These are phyloP conservation scores for Pseudococcus viburni DNA, from an alignment of 2,888 invertebrate genomes.

Conservation along the genomic window DNA sequence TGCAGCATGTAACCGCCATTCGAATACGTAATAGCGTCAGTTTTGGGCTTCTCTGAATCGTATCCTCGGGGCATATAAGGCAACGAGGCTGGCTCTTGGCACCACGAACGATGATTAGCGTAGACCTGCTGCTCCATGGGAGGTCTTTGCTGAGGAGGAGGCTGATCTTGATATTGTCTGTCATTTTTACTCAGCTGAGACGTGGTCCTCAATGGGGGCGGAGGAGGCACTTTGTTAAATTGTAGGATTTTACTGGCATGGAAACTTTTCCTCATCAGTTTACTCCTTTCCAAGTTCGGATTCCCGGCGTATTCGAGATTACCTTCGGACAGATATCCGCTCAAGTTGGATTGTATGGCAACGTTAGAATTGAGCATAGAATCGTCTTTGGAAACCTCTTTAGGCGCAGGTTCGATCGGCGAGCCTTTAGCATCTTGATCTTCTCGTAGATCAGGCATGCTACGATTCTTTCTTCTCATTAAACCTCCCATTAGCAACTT, in stretches of 20 bases:
- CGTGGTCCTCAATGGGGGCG: conserved; percentile 88
- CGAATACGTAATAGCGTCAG: conserved; percentile 73
- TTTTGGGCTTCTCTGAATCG: conserved; percentile 72
- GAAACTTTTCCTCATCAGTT: conserved; percentile 90
- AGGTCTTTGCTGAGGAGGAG: neutral
- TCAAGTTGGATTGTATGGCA: conserved; percentile 77
- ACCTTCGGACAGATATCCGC: conserved; percentile 89
- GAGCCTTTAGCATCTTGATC: conserved; percentile 74
- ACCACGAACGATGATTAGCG: conserved; percentile 67
- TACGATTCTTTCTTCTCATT: conserved; percentile 88
- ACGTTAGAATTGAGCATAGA: conserved; percentile 75
- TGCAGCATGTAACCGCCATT: conserved; percentile 73
- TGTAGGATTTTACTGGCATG: conserved; percentile 88
- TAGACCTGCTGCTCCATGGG: conserved; percentile 56
- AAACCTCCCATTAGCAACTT: conserved; percentile 91
- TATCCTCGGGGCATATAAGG: conserved; percentile 75
- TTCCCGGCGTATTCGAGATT: conserved; percentile 85
- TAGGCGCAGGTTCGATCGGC: conserved; percentile 73
- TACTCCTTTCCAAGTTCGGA: conserved; percentile 88
- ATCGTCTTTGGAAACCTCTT: conserved; percentile 75
- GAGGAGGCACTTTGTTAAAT: conserved; percentile 87
- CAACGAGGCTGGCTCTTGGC: conserved; percentile 76
- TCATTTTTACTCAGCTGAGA: conserved; percentile 82
- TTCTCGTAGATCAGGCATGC: conserved; percentile 92
- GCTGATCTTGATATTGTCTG: conserved; percentile 5